Percentiles rank a stretch among this genome's conserved stretches.
phyloP scores from a whole-genome alignment of 2,113 vertebrate genomes.

The Centropus unirufus region DNA sequence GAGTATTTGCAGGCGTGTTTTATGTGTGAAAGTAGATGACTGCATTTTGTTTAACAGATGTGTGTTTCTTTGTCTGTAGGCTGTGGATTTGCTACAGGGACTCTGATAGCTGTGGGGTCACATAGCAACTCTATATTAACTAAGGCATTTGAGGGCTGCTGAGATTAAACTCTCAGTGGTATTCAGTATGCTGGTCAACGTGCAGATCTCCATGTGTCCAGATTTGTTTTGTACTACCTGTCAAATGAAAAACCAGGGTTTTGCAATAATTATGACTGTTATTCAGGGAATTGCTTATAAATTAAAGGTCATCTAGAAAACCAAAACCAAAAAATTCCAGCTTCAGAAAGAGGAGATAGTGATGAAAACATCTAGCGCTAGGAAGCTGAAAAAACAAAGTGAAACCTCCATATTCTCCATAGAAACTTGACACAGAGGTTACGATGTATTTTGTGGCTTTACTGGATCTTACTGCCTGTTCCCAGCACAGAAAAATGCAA shows the following conservation, averaged over 20 bases:
- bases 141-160: background rate
- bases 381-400: background rate
- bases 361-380: background rate
- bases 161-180: background rate
- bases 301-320: constrained; percentile 11
- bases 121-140: background rate
- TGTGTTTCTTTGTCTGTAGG: background rate
- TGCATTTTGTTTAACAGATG: background rate
- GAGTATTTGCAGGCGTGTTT: background rate
- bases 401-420: background rate
- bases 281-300: constrained; percentile 7
- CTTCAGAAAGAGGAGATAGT: background rate
- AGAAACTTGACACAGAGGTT: constrained; percentile 2
- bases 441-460: constrained; percentile 15
- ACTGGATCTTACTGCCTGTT: constrained; percentile 6
- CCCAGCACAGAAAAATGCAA: constrained; percentile 11
- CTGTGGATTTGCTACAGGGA: background rate
- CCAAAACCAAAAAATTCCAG: background rate
- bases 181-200: background rate
- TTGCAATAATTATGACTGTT: constrained; percentile 32
- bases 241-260: background rate
- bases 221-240: constrained; percentile 6
- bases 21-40: background rate
- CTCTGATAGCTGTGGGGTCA: background rate
- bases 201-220: background rate